Percentiles rank a stretch among this genome's conserved stretches.
These are phyloP conservation scores for Glaucopsyche alexis DNA, from an alignment of 2,888 invertebrate genomes.

Conservation along the genomic window DNA sequence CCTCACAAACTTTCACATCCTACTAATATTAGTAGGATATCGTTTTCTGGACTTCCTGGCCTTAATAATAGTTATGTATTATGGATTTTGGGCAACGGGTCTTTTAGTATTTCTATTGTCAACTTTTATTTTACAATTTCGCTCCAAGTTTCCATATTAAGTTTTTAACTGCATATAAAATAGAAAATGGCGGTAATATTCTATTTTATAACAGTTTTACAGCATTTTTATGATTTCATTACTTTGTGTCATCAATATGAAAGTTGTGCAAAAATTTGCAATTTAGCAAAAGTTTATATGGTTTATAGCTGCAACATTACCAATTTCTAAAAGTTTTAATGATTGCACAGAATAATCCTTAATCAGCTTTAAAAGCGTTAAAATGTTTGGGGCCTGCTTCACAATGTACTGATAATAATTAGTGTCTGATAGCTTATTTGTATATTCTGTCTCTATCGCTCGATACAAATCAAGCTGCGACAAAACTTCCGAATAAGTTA, in stretches of 20 bases:
- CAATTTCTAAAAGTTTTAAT: constrained; percentile 7
- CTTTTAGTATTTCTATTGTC: neutral
- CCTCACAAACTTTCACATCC: no score
- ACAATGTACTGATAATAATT: no score
- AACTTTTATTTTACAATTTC: neutral
- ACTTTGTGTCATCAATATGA: neutral
- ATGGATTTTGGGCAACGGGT: neutral
- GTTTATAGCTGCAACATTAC: neutral
- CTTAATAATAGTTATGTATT: no score
- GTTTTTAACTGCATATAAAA: constrained; percentile 12
- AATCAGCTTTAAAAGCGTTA: neutral
- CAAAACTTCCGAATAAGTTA: no score
- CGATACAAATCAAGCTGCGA: no score
- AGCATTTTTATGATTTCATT: constrained; percentile 12
- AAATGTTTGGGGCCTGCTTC: neutral
- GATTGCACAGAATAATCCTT: neutral
- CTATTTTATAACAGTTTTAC: neutral
- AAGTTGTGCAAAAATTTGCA: constrained; percentile 3
- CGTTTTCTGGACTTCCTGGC: no score
- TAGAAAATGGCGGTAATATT: neutral
- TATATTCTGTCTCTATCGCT: no score
- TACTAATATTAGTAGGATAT: no score
- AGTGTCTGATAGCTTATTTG: no score
- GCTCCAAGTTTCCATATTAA: neutral
- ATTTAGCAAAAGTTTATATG: neutral